Percentiles rank a stretch among this genome's conserved stretches.
These are phyloP conservation scores for Danio kyathit DNA, from an alignment of 2,797 vertebrate species.

Conservation along the genomic window DNA sequence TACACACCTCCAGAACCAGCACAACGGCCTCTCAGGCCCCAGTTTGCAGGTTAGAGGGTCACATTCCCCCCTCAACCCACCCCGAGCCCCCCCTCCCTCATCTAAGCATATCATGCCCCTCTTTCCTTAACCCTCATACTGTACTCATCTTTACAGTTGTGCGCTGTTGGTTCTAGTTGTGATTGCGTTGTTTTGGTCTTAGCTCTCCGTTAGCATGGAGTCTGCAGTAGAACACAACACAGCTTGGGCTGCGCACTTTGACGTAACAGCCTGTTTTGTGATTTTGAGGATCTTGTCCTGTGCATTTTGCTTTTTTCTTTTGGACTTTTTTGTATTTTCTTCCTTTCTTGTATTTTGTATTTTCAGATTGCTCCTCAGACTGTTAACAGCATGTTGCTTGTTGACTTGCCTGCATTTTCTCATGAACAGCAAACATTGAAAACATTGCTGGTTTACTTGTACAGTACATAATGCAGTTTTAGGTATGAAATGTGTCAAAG, in stretches of 20 bases:
- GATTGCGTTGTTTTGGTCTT: slow-evolving; percentile 59
- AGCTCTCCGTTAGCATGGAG: slow-evolving; percentile 66
- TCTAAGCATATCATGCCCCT: slow-evolving; percentile 73
- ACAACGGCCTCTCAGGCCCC: slow-evolving; percentile 89
- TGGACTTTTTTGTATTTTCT: slow-evolving; percentile 1
- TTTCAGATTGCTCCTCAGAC: slow-evolving; percentile 10
- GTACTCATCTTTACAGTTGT: slow-evolving; percentile 60
- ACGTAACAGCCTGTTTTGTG: slow-evolving; percentile 46
- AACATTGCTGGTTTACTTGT: slow-evolving; percentile 8
- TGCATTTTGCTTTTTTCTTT: slow-evolving; percentile 20
- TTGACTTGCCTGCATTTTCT: slow-evolving; percentile 61
- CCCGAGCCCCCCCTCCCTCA: slow-evolving; percentile 29
- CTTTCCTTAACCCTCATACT: slow-evolving; percentile 63
- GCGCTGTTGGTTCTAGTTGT: slow-evolving; percentile 63
- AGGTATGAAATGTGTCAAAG: neutral
- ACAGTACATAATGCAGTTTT: neutral
- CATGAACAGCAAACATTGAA: slow-evolving; percentile 1
- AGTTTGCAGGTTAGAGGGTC: slow-evolving; percentile 91
- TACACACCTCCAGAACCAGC: slow-evolving; percentile 90
- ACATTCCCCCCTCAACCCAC: slow-evolving; percentile 53
- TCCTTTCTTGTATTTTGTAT: slow-evolving; percentile 25
- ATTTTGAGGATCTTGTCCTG: slow-evolving; percentile 32
- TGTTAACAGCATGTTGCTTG: slow-evolving; percentile 74
- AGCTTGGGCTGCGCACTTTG: slow-evolving; percentile 44
- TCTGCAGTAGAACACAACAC: slow-evolving; percentile 43